Evolutionary conservation across 2,888 invertebrate genomes (phyloP).

Genomic region (Pandemis corylana): DNA sequence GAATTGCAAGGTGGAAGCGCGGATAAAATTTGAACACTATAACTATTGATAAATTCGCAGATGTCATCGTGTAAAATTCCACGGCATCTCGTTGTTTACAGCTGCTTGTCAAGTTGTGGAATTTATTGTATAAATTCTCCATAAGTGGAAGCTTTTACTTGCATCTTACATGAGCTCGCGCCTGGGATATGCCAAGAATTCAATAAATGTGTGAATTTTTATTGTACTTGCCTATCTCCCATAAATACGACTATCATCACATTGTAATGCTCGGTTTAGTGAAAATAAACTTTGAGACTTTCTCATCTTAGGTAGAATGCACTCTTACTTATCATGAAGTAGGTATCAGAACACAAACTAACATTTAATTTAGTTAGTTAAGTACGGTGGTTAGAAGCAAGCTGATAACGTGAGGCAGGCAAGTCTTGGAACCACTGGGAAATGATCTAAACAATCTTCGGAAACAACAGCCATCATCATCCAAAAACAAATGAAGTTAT

Average conservation of each 20-base stretch:
- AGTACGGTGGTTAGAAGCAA: background rate
- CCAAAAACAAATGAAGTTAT: constrained; percentile 1
- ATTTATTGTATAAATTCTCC: constrained; percentile 32
- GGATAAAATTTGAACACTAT: constrained; percentile 17
- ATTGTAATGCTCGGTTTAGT: background rate
- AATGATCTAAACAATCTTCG: too few species aligned
- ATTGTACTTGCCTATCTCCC: background rate
- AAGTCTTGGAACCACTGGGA: background rate
- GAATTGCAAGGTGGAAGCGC: constrained; percentile 30
- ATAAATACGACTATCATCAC: background rate
- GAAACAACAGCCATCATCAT: background rate
- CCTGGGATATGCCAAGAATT: background rate
- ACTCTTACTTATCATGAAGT: too few species aligned
- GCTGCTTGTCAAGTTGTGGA: constrained; percentile 34
- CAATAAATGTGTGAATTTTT: background rate
- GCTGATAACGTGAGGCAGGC: background rate
- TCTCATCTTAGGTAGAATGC: background rate
- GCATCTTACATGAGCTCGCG: background rate
- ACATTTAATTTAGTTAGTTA: background rate
- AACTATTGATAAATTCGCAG: constrained; percentile 26
- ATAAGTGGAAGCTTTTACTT: constrained; percentile 15
- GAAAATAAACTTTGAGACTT: background rate
- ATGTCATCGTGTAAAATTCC: constrained; percentile 31
- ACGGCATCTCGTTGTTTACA: constrained; percentile 27
- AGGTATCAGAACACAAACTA: background rate